Evolutionary conservation across 2,113 vertebrate species (phyloP).

Genomic region (Tragulus kanchil): DNA sequence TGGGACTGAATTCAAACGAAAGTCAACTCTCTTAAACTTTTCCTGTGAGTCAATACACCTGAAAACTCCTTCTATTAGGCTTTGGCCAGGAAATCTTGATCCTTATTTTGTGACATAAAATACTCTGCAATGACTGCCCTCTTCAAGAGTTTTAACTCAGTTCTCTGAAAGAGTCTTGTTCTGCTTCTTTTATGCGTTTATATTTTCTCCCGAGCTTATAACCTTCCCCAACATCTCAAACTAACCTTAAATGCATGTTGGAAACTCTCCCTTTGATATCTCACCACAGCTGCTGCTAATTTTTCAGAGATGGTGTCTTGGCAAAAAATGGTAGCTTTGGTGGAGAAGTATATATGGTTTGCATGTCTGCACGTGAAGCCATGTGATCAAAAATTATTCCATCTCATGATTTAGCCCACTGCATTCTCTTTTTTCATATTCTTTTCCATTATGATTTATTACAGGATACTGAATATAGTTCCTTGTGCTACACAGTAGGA

Average conservation of each 20-base stretch:
- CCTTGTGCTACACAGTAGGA: background rate
- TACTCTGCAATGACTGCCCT: background rate
- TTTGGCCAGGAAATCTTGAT: background rate
- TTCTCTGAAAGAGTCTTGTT: background rate
- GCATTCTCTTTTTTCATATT: background rate
- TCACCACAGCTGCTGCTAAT: background rate
- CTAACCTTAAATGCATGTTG: background rate
- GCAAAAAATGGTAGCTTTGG: background rate
- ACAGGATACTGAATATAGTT: background rate
- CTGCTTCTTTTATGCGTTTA: background rate
- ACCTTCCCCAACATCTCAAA: background rate
- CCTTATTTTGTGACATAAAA: slow-evolving; percentile 31
- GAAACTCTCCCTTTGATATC: background rate
- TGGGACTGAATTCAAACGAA: slow-evolving; percentile 60
- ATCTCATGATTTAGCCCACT: background rate
- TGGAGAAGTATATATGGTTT: background rate
- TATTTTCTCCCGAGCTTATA: background rate
- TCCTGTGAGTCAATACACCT: slow-evolving; percentile 14
- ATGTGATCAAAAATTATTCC: background rate
- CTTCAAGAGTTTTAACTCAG: background rate
- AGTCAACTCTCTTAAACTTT: slow-evolving; percentile 45
- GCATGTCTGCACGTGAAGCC: background rate
- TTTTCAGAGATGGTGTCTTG: background rate
- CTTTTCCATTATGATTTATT: background rate
- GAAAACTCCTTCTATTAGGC: background rate